phyloP scores from a whole-genome alignment of 1,140 invertebrate species.

The Aphidius ervi region DNA sequence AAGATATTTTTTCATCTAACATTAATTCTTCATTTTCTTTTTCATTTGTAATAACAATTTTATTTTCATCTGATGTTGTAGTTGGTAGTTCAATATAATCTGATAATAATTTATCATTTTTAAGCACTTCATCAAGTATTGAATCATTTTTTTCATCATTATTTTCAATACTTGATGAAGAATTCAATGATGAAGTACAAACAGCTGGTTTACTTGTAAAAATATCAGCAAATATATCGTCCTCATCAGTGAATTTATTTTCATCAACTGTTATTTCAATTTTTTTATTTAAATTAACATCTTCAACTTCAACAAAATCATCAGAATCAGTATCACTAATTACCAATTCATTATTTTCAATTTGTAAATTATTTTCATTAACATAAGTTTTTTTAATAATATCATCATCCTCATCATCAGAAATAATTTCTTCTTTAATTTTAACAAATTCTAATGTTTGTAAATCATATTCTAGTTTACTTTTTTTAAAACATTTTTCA shows the following conservation, averaged over 20 bases:
- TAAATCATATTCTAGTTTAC: background rate
- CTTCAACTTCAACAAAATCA: conserved; percentile 47
- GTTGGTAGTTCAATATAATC: too few species aligned
- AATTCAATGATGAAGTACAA: conserved; percentile 2
- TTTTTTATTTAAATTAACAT: conserved; percentile 27
- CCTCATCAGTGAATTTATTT: conserved; percentile 31
- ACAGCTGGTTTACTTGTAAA: conserved; percentile 4
- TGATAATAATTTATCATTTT: too few species aligned
- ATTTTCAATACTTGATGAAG: too few species aligned
- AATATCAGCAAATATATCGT: conserved; percentile 27
- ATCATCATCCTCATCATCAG: background rate
- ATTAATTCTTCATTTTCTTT: too few species aligned
- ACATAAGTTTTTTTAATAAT: background rate
- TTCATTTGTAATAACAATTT: too few species aligned
- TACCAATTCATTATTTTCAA: background rate
- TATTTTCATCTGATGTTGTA: too few species aligned
- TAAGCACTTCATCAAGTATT: too few species aligned
- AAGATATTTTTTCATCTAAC: too few species aligned
- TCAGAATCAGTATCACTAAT: conserved; percentile 41
- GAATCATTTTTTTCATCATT: too few species aligned
- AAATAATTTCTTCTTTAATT: conserved; percentile 8
- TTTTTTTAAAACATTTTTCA: conserved; percentile 1
- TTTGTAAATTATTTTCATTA: background rate
- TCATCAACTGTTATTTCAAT: conserved; percentile 41
- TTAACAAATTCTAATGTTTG: background rate